Base-by-base conservation (phyloP, 2,888 invertebrate species). In the Leptinotarsa tumamoca region DNA sequence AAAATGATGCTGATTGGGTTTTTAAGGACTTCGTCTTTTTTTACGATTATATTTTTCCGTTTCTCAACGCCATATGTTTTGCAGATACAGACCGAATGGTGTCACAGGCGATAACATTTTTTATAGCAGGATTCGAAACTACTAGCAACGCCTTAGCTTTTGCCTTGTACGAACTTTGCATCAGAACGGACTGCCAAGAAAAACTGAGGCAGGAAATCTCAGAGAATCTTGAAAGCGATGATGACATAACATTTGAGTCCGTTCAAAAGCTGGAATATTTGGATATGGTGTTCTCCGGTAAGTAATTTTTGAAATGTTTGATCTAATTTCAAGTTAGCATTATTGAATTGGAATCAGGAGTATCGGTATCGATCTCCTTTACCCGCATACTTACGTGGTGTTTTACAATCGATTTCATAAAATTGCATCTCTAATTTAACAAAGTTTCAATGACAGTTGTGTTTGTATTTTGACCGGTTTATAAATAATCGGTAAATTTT, bases 71-170 rank as follows among this genome's bases (percentile, higher is more conserved):
- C 3, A n/a, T 15, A 58, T 68, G 27, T 75, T 66, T 84, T 85
- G 51, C 76, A 85, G 84, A 89, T 67, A 85, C 85, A 3, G 82
- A 87, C 0, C 82, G 82, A 72, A 83, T 90, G 77, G 81, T 87
- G 0, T 86, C 90, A 0, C 90, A 90, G 75, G 87, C 89, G 0
- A 83, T 90, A 1, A 88, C 90, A 1, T 90, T 91, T 80, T 90
- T 90, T 79, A 77, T 89, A 1, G 91, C 90, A 33, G 91, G 91
- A 2, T 90, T 89, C 79, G 91, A 91, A 81, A 91, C 91, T 0
- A 90, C 90, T 0, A 89, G 90, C 27, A 87, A 89, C 0, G 86
- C 89, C 0, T 82, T 91, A 54, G 86, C 87, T 10, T 90, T 89
- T 72, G 83, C 89, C 1, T 82, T 89, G 0, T 90, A 90, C 79